phyloP scores from a whole-genome alignment of 2,797 vertebrate genomes.

The Melanotaenia trifasciata region DNA sequence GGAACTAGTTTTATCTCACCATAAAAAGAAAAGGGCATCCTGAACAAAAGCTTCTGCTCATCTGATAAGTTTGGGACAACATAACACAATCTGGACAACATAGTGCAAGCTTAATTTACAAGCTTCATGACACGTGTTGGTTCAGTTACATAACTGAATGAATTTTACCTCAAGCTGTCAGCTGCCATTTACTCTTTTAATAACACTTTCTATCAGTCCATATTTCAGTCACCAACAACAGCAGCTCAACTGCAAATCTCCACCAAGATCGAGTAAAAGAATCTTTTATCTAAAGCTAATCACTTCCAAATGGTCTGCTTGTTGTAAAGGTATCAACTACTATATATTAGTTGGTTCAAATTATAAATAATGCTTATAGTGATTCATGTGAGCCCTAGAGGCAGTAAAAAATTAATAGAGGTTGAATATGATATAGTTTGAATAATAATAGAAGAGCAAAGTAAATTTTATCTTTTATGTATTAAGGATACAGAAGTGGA shows the following conservation, averaged over 20 bases:
- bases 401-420: not conserved
- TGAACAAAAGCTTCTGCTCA: not conserved
- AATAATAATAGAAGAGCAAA: not conserved
- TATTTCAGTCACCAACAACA: not conserved
- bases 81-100: not conserved
- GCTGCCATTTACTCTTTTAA: conserved; percentile 14
- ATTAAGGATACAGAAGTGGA: no score
- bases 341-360: not conserved
- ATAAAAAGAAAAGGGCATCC: not conserved
- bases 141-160: not conserved
- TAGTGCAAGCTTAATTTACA: not conserved
- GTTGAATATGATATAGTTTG: not conserved
- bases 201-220: not conserved
- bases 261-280: not conserved
- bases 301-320: not conserved
- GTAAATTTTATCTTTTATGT: not conserved
- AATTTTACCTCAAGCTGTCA: not conserved
- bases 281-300: not conserved
- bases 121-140: not conserved
- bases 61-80: not conserved
- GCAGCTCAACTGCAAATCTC: not conserved
- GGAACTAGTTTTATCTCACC: not conserved
- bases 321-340: no score
- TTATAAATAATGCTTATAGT: not conserved
- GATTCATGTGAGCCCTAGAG: not conserved